Percentiles rank a stretch among this genome's conserved stretches.
Conservation (phyloP, 2,797 vertebrate species). For the Eulemur rubriventer region DNA sequence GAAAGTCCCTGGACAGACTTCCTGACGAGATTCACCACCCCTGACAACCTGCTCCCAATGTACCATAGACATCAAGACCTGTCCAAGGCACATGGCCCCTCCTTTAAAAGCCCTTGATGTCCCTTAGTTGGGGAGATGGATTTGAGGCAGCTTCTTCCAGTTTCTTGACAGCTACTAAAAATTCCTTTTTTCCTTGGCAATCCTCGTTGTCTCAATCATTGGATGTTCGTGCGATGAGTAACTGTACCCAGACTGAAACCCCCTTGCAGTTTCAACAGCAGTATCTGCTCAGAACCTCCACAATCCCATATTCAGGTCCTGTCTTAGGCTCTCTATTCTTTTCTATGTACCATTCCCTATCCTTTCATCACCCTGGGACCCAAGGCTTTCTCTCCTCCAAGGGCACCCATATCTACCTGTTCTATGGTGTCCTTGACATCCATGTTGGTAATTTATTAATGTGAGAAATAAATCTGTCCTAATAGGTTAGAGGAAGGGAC, state of each 20-base stretch:
- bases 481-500: not conserved
- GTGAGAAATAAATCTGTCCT: not conserved
- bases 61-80: not conserved
- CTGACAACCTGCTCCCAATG: not conserved
- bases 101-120: not conserved
- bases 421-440: not conserved
- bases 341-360: not conserved
- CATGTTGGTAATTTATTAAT: not conserved
- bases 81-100: not conserved
- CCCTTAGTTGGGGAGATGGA: not conserved
- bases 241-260: no score
- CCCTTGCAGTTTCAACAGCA: no score
- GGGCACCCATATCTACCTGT: not conserved
- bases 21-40: not conserved
- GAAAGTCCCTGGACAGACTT: not conserved
- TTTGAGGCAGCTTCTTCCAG: not conserved
- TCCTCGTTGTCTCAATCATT: not conserved
- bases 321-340: not conserved
- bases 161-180: not conserved
- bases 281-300: not conserved
- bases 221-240: rapidly evolving
- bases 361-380: not conserved
- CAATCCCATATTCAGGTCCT: not conserved
- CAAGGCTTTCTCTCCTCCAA: not conserved
- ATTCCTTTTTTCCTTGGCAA: not conserved